Base-by-base conservation (phyloP, 2,888 invertebrate species). In the Caenorhabditis becei region DNA sequence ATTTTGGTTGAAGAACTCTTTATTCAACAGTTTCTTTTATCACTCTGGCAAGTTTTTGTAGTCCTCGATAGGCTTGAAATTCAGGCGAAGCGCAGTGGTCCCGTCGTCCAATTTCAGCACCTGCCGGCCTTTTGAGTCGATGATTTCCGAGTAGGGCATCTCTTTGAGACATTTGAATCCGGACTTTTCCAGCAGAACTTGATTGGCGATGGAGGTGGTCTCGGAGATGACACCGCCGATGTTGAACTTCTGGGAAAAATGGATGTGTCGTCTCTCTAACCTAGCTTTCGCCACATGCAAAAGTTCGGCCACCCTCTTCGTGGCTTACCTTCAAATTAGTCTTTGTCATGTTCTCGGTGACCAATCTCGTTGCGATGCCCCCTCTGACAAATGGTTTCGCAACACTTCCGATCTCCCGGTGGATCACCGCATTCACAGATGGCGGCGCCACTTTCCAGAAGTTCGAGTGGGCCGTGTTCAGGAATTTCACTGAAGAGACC, bases 141-240 rank as follows among this genome's bases (percentile, higher is more conserved):
- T 65, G 4, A 72, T 72, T 0, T 32, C 58, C 7, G 63, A 56
- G 14, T 58, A 72, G 16, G 72, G 54, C 56, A 72, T 56, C 58
- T 72, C 65, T 72, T 65, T 72, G 11, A 72, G 63, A 20, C 72
- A 72, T 53, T 65, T 72, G 58, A 72, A 65, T 18, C 72, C 72
- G 4, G 58, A 24, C n/a, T 75, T 75, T 16, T 75, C 53, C 16
- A 66, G 59, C 28, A 75, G 44, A 20, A 51, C 2, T 23, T 75
- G 75, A 23, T 75, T 75, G 18, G 75, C 66, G 3, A 66, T 41
- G 0, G 75, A 75, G 2, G 66, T 41, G 0, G 75, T 75, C n/a
- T 75, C 66, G 10, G 75, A 75, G 11, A 75, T 58, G 16, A 66
- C 59, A 1, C 75, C 75, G 11, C 66, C 59, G 18, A 75, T 72